Conservation (phyloP, 2,888 invertebrate species). For the Sthenelais limicola region DNA sequence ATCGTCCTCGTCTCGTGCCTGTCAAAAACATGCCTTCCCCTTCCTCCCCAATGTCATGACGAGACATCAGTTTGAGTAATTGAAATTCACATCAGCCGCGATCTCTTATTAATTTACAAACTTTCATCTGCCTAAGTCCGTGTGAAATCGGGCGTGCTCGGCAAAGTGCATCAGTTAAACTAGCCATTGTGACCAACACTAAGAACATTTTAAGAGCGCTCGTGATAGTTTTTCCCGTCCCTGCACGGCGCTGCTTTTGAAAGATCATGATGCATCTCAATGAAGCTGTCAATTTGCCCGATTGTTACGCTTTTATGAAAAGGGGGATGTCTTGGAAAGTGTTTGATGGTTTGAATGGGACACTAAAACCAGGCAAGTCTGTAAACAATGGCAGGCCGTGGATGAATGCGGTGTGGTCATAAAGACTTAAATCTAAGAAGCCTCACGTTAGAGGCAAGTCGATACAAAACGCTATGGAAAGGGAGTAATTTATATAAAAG, state of each 20-base stretch:
- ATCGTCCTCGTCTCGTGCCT: no score
- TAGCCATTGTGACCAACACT: not conserved
- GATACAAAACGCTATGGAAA: no score
- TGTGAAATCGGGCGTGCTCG: constrained; percentile 25
- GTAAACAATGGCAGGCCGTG: no score
- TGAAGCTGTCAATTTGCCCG: constrained; percentile 25
- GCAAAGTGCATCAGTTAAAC: constrained; percentile 21
- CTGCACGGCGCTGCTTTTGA: constrained; percentile 1
- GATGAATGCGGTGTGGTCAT: no score
- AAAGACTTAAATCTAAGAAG: no score
- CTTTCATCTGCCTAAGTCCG: constrained; percentile 15
- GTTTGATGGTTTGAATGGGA: not conserved
- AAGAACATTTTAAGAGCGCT: not conserved
- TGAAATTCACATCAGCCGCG: constrained; percentile 22
- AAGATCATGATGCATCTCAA: constrained; percentile 1
- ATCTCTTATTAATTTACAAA: constrained; percentile 35
- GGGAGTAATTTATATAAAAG: constrained; percentile 39
- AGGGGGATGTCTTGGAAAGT: not conserved
- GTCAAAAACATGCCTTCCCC: no score
- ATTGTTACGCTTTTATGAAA: constrained; percentile 16
- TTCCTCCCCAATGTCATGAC: not conserved
- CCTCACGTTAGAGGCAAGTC: no score
- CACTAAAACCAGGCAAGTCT: constrained; percentile 14
- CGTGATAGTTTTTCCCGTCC: no score
- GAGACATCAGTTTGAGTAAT: constrained; percentile 13